Conservation (phyloP, 2,113 vertebrate species). For the Rostratula benghalensis region DNA sequence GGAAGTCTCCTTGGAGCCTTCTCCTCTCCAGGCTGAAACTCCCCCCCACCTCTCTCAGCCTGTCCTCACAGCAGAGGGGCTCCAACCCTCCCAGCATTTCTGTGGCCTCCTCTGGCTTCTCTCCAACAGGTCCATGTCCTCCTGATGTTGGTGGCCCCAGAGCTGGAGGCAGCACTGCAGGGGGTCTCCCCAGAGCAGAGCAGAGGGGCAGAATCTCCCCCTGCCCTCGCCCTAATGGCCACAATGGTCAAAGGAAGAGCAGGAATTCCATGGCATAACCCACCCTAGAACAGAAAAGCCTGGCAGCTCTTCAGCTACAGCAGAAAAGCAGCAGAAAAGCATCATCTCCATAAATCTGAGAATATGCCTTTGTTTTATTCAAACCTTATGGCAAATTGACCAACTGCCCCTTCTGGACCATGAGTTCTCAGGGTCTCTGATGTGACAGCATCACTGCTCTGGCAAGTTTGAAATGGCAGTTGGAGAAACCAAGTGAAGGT, state of each 20-base stretch:
- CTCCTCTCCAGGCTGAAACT: not conserved
- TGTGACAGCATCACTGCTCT: not conserved
- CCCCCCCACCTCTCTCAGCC: not conserved
- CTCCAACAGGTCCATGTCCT: not conserved
- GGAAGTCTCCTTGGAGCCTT: fast-evolving
- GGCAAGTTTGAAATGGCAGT: not conserved
- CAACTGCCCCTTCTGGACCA: not conserved
- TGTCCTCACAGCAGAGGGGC: fast-evolving
- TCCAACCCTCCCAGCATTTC: fast-evolving
- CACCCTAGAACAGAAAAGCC: not conserved
- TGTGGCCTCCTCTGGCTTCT: fast-evolving
- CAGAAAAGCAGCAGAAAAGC: not conserved
- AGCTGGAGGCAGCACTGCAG: not conserved
- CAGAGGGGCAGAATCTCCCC: fast-evolving
- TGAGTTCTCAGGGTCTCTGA: not conserved
- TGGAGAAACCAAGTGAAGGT: not conserved
- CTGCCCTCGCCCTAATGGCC: fast-evolving
- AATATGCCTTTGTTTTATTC: not conserved
- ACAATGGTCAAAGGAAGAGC: not conserved
- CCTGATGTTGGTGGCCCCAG: fast-evolving
- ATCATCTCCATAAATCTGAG: not conserved
- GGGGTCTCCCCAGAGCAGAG: not conserved
- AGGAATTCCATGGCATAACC: not conserved
- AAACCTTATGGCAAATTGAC: not conserved
- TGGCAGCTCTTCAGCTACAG: not conserved